Evolutionary conservation across 2,113 vertebrate species (phyloP).

Genomic region (Cynopterus brachyotis): DNA sequence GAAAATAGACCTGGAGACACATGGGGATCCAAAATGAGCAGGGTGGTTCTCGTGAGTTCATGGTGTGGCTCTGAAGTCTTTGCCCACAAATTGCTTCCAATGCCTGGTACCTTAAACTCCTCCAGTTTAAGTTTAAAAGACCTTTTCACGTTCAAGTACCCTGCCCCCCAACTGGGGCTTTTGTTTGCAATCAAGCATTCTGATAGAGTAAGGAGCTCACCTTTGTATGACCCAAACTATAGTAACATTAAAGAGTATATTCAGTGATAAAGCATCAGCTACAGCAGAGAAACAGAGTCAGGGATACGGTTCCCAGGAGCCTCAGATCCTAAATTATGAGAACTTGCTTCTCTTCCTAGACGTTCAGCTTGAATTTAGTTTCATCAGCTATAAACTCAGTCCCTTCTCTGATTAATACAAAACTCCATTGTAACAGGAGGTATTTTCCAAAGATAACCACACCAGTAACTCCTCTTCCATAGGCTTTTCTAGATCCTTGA

Average conservation of each 20-base stretch:
- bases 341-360: constrained; percentile 33
- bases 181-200: not conserved
- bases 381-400: not conserved
- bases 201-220: not conserved
- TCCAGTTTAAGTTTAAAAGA: not conserved
- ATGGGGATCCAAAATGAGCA: not conserved
- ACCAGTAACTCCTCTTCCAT: not conserved
- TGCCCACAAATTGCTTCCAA: not conserved
- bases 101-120: not conserved
- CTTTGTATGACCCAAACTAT: not conserved
- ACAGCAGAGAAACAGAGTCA: not conserved
- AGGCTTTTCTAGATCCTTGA: not conserved
- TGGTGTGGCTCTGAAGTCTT: not conserved
- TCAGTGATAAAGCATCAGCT: not conserved
- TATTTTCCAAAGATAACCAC: not conserved
- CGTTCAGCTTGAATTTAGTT: not conserved
- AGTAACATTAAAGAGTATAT: not conserved
- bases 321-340: not conserved
- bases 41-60: not conserved
- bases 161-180: not conserved
- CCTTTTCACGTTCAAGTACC: not conserved
- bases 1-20: not conserved
- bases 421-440: not conserved
- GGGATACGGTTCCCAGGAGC: not conserved
- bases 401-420: not conserved